phyloP scores from a whole-genome alignment of 2,888 invertebrate species.

The Agriopis leucophaearia region DNA sequence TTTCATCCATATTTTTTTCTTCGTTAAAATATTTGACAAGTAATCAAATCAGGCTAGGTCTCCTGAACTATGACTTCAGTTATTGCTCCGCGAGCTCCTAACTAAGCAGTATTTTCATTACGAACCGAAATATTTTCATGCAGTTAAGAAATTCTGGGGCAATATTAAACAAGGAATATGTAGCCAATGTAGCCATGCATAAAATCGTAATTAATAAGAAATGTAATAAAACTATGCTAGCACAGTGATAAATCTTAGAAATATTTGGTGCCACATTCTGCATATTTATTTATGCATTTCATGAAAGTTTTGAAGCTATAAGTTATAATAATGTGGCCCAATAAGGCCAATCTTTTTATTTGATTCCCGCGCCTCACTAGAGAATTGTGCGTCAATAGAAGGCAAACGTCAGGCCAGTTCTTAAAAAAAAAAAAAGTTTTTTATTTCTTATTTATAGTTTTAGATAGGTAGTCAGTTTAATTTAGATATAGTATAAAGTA shows the following conservation, averaged over 20 bases:
- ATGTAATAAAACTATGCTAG: slow-evolving; percentile 28
- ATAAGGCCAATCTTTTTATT: no score
- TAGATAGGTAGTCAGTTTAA: no score
- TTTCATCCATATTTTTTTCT: no score
- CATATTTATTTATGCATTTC: slow-evolving; percentile 3
- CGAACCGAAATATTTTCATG: slow-evolving; percentile 47
- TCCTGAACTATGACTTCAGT: slow-evolving; percentile 40
- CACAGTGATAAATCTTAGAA: slow-evolving; percentile 19
- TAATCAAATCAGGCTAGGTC: not conserved
- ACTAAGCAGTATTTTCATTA: slow-evolving; percentile 54
- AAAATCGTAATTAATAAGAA: slow-evolving; percentile 39
- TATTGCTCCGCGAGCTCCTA: slow-evolving; percentile 46
- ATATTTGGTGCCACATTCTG: slow-evolving; percentile 8
- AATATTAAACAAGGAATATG: slow-evolving; percentile 41
- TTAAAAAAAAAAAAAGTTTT: no score
- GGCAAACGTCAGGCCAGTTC: no score
- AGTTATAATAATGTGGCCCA: no score
- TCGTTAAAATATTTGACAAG: not conserved
- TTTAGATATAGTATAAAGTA: no score
- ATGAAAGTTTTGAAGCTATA: no score
- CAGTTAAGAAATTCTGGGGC: slow-evolving; percentile 46
- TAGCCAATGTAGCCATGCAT: slow-evolving; percentile 30
- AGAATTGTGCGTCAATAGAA: no score
- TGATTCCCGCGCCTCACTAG: no score
- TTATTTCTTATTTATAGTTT: no score